Evolutionary conservation across 1,140 invertebrate species (phyloP).

Genomic region (Camponotus floridanus): DNA sequence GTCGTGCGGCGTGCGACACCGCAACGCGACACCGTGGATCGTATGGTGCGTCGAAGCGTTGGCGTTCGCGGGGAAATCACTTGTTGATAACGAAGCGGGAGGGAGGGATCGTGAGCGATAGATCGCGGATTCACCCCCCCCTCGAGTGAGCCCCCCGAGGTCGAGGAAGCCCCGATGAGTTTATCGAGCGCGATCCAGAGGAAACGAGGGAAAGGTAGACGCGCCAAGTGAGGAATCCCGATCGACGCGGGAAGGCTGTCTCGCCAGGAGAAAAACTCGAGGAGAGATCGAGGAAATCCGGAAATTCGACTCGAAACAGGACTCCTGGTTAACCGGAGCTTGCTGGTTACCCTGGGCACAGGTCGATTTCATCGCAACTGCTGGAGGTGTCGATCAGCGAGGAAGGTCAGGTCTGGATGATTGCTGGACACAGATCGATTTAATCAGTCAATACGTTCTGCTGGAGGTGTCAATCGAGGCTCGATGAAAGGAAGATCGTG

Average conservation of each 20-base stretch:
- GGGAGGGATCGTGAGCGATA: no score
- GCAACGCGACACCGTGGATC: slow-evolving; percentile 69
- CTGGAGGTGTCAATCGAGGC: background rate
- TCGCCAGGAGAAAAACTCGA: background rate
- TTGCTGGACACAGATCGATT: no score
- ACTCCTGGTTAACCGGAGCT: no score
- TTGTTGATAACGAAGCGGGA: slow-evolving; percentile 65
- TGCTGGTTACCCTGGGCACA: no score
- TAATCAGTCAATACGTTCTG: no score
- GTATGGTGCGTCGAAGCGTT: slow-evolving; percentile 52
- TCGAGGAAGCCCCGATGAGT: background rate
- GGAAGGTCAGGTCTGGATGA: no score
- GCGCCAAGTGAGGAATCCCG: background rate
- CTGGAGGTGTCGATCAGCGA: no score
- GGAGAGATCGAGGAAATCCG: background rate
- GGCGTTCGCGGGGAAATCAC: slow-evolving; percentile 60
- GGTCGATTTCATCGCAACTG: no score
- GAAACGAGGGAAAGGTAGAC: background rate
- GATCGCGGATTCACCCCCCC: no score
- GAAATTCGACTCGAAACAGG: no score
- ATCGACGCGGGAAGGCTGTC: slow-evolving; percentile 30
- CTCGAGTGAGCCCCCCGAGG: slow-evolving; percentile 19
- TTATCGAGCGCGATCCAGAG: slow-evolving; percentile 4
- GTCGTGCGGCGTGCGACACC: slow-evolving; percentile 70
- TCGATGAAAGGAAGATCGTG: background rate